phyloP scores from a whole-genome alignment of 1,140 invertebrate species.

The Caligus rogercresseyi region DNA sequence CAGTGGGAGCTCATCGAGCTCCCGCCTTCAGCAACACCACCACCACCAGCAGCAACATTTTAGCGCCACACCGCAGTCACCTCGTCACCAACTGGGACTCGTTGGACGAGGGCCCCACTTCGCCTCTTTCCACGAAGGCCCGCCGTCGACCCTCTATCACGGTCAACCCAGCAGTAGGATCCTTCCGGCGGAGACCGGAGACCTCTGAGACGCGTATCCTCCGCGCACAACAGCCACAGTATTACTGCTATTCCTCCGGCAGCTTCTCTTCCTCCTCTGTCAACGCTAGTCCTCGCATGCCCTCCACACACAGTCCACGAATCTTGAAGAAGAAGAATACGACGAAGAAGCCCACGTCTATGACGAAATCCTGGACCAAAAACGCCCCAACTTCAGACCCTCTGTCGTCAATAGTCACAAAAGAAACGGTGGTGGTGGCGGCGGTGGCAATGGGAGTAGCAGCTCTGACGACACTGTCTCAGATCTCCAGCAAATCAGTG shows the following conservation, averaged over 20 bases:
- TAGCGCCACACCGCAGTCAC: background rate
- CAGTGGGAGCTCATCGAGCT: background rate
- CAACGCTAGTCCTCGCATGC: background rate
- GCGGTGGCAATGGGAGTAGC: background rate
- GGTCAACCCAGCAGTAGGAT: background rate
- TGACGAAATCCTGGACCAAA: background rate
- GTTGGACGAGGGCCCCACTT: background rate
- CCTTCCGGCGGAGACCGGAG: background rate
- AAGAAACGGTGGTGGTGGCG: background rate
- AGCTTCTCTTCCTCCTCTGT: background rate
- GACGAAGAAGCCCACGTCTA: background rate
- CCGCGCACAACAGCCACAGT: background rate
- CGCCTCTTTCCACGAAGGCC: background rate
- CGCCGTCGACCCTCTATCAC: background rate
- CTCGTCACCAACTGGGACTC: background rate
- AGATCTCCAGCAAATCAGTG: background rate
- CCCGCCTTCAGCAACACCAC: background rate
- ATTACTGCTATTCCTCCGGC: background rate
- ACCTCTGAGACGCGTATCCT: background rate
- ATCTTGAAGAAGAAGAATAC: too few relatives aligned
- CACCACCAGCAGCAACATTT: background rate
- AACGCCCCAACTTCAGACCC: background rate
- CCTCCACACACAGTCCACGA: background rate
- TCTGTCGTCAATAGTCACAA: background rate
- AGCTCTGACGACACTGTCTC: background rate